Evolutionary conservation across 2,113 vertebrate species (phyloP).

Genomic region (Mastomys coucha): DNA sequence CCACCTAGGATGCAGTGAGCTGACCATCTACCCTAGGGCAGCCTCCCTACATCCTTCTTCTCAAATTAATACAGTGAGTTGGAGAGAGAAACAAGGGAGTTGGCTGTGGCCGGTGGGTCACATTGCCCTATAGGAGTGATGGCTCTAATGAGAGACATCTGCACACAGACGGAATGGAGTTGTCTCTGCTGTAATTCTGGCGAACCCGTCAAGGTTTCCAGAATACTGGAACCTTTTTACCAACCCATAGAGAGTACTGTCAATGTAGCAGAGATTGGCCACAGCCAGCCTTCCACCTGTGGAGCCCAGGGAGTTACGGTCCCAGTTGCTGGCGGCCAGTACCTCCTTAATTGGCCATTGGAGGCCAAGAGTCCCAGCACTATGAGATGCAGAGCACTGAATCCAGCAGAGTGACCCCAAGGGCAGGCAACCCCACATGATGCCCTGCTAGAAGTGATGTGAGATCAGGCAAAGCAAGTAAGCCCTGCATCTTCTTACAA

Average conservation of each 20-base stretch:
- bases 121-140: neutral
- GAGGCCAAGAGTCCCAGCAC: neutral
- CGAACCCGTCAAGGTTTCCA: neutral
- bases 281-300: neutral
- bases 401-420: neutral
- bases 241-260: neutral
- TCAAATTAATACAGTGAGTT: neutral
- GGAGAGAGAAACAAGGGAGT: neutral
- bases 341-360: neutral
- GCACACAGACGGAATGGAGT: no score
- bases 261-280: neutral
- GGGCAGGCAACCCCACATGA: fast-evolving
- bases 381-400: neutral
- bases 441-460: fast-evolving
- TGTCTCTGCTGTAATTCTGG: neutral
- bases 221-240: no score
- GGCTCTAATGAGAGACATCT: neutral
- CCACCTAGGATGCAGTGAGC: neutral
- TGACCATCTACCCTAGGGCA: neutral
- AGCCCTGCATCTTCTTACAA: no score
- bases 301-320: neutral
- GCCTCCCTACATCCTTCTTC: neutral
- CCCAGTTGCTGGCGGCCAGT: neutral
- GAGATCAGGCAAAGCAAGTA: no score
- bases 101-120: neutral